A percentile compares a stretch with the other conserved stretches of the same genome.
Conservation (phyloP, 2,888 invertebrate genomes). For the Tachina lurida region DNA sequence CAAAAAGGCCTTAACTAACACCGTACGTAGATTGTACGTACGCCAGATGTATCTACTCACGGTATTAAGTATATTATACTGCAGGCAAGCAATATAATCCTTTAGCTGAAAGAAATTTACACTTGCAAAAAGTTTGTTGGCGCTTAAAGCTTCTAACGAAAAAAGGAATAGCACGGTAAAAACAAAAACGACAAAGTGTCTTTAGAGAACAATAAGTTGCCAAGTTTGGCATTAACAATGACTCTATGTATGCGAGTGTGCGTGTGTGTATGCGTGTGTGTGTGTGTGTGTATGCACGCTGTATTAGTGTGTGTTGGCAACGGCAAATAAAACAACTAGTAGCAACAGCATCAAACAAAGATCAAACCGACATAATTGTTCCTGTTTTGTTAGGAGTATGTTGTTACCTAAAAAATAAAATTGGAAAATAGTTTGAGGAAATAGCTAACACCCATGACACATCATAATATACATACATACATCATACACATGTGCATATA, state of each 20-base stretch:
- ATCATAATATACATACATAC: no score
- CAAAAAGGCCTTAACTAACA: conserved; percentile 38
- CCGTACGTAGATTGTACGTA: conserved; percentile 5
- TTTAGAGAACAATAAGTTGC: conserved; percentile 74
- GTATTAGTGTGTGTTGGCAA: conserved; percentile 69
- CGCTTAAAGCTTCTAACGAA: conserved; percentile 64
- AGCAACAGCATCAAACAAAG: conserved; percentile 40
- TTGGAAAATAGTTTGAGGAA: not conserved
- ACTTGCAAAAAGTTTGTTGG: conserved; percentile 70
- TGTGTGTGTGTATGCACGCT: conserved; percentile 18
- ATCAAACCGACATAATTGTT: conserved; percentile 21
- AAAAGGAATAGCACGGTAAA: conserved; percentile 42
- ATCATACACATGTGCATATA: no score
- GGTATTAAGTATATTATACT: conserved; percentile 65
- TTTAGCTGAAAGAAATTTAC: conserved; percentile 70
- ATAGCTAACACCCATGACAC: not conserved
- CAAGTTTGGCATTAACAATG: conserved; percentile 77
- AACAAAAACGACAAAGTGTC: conserved; percentile 60
- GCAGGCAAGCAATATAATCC: conserved; percentile 71
- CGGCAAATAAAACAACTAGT: conserved; percentile 2
- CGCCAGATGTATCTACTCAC: conserved; percentile 16
- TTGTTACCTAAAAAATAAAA: not conserved
- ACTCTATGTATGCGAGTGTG: conserved; percentile 65
- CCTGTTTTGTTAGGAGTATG: not conserved
- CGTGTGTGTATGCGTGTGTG: conserved; percentile 68